These are phyloP conservation scores for Sinopyrophorus schimmeli DNA, from an alignment of 2,888 invertebrate genomes.

Conservation along the genomic window DNA sequence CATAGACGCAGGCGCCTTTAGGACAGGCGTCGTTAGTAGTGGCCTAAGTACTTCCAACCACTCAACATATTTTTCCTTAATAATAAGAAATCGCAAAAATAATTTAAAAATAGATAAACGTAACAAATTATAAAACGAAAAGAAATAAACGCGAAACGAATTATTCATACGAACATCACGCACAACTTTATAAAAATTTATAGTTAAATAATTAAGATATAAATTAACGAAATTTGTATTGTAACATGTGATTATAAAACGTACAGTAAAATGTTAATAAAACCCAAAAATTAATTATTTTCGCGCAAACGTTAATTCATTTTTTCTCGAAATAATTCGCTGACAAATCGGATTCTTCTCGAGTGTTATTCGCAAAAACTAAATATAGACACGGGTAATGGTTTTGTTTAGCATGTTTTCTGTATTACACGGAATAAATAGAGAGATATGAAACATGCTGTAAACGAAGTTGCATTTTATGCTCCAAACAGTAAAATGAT, in stretches of 20 bases:
- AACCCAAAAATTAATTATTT: conserved; percentile 15
- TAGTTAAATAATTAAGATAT: too few relatives aligned
- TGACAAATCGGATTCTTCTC: conserved; percentile 28
- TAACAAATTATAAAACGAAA: conserved; percentile 5
- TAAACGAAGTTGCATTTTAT: conserved; percentile 3
- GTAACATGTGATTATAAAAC: conserved; percentile 13
- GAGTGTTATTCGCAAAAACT: conserved; percentile 24
- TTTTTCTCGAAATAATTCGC: conserved; percentile 23
- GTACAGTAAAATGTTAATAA: conserved; percentile 1
- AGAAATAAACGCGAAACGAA: conserved; percentile 1
- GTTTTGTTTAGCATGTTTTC: conserved; percentile 22
- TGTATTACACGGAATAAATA: conserved; percentile 18
- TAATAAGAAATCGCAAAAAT: conserved; percentile 22
- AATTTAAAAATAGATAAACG: conserved; percentile 8
- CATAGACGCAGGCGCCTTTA: conserved; percentile 44
- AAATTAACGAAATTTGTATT: conserved; percentile 5
- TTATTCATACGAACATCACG: too few relatives aligned
- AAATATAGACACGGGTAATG: conserved; percentile 23
- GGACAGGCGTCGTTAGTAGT: conserved; percentile 37
- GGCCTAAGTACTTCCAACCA: conserved; percentile 20
- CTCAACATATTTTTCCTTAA: conserved; percentile 22
- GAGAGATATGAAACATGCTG: conserved; percentile 11
- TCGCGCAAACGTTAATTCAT: conserved; percentile 20
- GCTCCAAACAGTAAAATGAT: conserved; percentile 13
- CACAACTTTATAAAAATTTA: conserved; percentile 16